phyloP scores from a whole-genome alignment of 1,140 invertebrate species.

The Papilio glaucus region DNA sequence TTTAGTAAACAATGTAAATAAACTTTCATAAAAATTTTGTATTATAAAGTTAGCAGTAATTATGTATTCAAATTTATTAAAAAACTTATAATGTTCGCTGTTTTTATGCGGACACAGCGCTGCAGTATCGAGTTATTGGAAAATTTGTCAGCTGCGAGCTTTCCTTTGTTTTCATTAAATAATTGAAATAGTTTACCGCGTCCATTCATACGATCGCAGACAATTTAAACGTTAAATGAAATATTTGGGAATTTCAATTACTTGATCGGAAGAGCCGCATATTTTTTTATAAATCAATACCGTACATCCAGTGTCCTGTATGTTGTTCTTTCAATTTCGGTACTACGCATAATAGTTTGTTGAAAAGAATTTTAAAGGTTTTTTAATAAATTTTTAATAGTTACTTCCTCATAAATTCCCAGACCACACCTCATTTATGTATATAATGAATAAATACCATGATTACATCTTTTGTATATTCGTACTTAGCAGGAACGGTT shows the following conservation, averaged over 20 bases:
- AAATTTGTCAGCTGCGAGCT: conserved; percentile 62
- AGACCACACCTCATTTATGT: no score
- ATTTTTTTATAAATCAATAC: background rate
- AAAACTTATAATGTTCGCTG: conserved; percentile 49
- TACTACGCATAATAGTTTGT: no score
- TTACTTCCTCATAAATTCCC: no score
- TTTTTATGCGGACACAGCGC: conserved; percentile 60
- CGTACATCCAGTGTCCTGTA: background rate
- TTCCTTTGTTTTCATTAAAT: conserved; percentile 62
- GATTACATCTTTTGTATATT: no score
- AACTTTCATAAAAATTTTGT: background rate
- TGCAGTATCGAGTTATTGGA: conserved; percentile 68
- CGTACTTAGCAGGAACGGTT: no score
- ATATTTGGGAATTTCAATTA: conserved; percentile 26
- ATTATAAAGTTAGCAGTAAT: conserved; percentile 3
- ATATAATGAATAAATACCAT: no score
- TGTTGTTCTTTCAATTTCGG: background rate
- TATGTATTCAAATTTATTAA: conserved; percentile 12
- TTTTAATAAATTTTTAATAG: no score
- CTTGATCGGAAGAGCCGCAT: background rate
- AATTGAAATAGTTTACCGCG: conserved; percentile 53
- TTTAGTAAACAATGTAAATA: background rate
- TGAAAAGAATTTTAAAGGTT: no score
- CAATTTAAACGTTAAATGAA: conserved; percentile 35
- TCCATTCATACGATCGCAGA: conserved; percentile 28